Conservation (phyloP, 2,113 vertebrate genomes). For the Thunnus maccoyii region DNA sequence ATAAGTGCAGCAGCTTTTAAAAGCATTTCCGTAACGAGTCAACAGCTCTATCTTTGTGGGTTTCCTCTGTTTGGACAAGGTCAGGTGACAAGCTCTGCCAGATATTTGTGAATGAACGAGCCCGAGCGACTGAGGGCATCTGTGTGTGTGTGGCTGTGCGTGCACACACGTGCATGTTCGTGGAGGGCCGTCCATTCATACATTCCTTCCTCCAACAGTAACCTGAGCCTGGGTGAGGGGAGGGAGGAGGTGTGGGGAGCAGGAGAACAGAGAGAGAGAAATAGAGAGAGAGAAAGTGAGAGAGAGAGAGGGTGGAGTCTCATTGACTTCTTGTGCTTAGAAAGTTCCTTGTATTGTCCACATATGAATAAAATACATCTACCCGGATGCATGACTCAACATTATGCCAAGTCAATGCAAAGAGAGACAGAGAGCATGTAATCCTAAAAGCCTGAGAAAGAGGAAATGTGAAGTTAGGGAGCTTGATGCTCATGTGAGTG, state of each 20-base stretch:
- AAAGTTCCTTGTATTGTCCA: constrained; percentile 23
- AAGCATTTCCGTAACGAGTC: constrained; percentile 34
- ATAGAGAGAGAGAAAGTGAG: not conserved
- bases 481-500: too few relatives aligned
- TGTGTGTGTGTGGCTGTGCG: constrained; percentile 8
- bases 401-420: not conserved
- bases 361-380: constrained; percentile 4
- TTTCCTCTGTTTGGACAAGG: constrained; percentile 75
- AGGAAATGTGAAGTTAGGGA: not conserved
- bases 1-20: constrained; percentile 37
- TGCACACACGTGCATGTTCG: constrained; percentile 27
- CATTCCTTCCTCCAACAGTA: constrained; percentile 77
- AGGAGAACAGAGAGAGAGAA: constrained; percentile 16
- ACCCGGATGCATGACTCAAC: constrained; percentile 4
- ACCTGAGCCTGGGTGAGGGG: constrained; percentile 65
- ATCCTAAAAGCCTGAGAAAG: not conserved
- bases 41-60: constrained; percentile 56
- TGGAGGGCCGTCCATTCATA: constrained; percentile 77
- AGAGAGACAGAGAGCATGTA: not conserved
- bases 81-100: constrained; percentile 73
- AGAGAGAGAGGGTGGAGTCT: constrained; percentile 33
- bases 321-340: constrained; percentile 29
- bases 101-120: constrained; percentile 83
- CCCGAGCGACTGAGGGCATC: constrained; percentile 1
- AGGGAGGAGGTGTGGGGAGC: constrained; percentile 25